Base-by-base conservation (phyloP, 1,140 invertebrate genomes). In the Drosophila takahashii region DNA sequence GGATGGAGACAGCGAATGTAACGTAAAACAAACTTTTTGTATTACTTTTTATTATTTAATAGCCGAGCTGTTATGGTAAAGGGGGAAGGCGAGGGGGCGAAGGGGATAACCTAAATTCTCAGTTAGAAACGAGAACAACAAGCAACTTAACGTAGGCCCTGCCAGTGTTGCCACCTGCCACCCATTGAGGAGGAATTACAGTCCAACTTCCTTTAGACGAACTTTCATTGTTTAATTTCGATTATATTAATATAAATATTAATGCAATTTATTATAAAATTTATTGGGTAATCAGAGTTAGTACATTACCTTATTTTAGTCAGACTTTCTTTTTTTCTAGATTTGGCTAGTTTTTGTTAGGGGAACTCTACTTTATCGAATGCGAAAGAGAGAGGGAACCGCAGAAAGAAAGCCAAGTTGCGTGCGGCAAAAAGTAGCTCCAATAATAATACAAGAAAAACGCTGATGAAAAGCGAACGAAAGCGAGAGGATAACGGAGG, bases 91-190 rank as follows among this genome's bases (percentile, higher is more conserved):
- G 41, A 15, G 9, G 65, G 41, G 41, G 62, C 36, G 26, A 42
- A 27, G 79, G 50, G 59, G 50, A 76, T 81, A 81, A 81, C 79
- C 79, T 81, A 81, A 67, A 81, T 81, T 81, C 73, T 77, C 42
- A 54, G 62, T 45, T 70, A 50, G 45, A 72, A 75, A 70, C 59
- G 66, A 45, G 45, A 79, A 74, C 39, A 61, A 44, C 59, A 58
- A 61, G 47, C 51, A 50, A 36, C 15, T 59, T 59, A 81, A 56
- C 67, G 18, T 79, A 27, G 56, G 51, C 42, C 44, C 41, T 22
- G 11, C 45, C 59, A 72, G 79, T 44, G 54, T 56, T 81, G 36
- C 58, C 69, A 81, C 69, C 73, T 77, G 60, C 44, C 79, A 36
- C 53, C 57, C 32, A 62, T 70, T 45, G n/a, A 7, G 41, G 36